Evolutionary conservation across 2,888 invertebrate species (phyloP).

Genomic region (Agriopis aurantiaria): DNA sequence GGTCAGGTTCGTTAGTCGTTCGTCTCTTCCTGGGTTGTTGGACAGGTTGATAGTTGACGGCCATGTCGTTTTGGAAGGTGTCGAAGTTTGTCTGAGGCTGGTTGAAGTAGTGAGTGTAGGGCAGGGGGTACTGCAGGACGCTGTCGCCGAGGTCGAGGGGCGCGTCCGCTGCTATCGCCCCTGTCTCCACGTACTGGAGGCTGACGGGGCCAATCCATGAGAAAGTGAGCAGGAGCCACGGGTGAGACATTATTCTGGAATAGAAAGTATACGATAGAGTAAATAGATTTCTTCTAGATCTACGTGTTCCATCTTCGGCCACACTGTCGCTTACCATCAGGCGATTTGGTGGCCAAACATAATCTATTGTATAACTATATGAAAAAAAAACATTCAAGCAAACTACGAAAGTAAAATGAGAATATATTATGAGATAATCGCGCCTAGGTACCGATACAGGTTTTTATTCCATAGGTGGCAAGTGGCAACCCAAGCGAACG

Average conservation of each 20-base stretch:
- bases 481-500: too few species aligned
- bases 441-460: too few species aligned
- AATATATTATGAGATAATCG: too few species aligned
- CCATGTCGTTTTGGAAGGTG: constrained; percentile 46
- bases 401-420: too few species aligned
- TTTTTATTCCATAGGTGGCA: too few species aligned
- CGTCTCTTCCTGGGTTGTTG: constrained; percentile 49
- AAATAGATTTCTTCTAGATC: too few species aligned
- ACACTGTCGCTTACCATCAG: too few species aligned
- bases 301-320: too few species aligned
- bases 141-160: constrained; percentile 59
- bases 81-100: constrained; percentile 47
- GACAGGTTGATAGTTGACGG: constrained; percentile 37
- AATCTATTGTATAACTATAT: too few species aligned
- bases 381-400: neutral
- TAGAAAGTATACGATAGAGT: constrained; percentile 2
- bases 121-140: constrained; percentile 57
- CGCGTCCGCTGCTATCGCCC: constrained; percentile 56
- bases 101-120: constrained; percentile 64
- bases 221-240: constrained; percentile 72
- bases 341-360: too few species aligned
- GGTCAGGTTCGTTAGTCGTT: constrained; percentile 48
- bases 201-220: constrained; percentile 74
- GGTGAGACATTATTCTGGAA: constrained; percentile 77
- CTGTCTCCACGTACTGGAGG: constrained; percentile 74